Percentiles rank a stretch among this genome's conserved stretches.
Conservation (phyloP, 2,888 invertebrate species). For the Cheilosia scutellata region DNA sequence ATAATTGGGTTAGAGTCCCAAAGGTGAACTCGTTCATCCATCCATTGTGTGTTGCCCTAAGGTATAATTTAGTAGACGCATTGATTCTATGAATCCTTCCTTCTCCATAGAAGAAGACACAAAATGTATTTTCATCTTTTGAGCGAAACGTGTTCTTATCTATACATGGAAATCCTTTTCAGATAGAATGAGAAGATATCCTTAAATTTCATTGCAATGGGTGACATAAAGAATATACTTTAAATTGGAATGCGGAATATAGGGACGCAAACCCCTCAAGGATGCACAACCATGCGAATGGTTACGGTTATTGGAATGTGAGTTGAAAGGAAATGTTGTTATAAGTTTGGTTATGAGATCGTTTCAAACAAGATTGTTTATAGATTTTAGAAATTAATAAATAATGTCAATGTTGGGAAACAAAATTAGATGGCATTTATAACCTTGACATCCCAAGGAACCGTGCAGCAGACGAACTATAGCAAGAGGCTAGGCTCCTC, state of each 20-base stretch:
- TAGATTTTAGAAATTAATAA: neutral
- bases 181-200: slow-evolving; percentile 9
- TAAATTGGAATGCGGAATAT: slow-evolving; percentile 16
- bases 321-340: slow-evolving; percentile 10
- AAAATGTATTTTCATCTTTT: slow-evolving; percentile 1
- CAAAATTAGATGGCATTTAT: too few species aligned
- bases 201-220: slow-evolving; percentile 6
- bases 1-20: neutral
- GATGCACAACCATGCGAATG: neutral
- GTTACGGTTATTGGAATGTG: neutral
- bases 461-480: too few species aligned
- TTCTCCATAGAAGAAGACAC: neutral
- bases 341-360: neutral
- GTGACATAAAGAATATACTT: neutral
- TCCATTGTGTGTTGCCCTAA: too few species aligned
- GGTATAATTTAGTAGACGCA: neutral
- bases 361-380: neutral
- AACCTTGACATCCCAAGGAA: too few species aligned
- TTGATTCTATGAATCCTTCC: neutral
- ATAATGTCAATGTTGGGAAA: too few species aligned
- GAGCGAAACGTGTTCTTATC: neutral
- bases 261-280: slow-evolving; percentile 1
- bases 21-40: neutral
- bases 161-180: slow-evolving; percentile 3
- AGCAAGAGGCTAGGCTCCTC: too few species aligned